phyloP scores from a whole-genome alignment of 2,888 invertebrate genomes.

The Platycheirus albimanus region DNA sequence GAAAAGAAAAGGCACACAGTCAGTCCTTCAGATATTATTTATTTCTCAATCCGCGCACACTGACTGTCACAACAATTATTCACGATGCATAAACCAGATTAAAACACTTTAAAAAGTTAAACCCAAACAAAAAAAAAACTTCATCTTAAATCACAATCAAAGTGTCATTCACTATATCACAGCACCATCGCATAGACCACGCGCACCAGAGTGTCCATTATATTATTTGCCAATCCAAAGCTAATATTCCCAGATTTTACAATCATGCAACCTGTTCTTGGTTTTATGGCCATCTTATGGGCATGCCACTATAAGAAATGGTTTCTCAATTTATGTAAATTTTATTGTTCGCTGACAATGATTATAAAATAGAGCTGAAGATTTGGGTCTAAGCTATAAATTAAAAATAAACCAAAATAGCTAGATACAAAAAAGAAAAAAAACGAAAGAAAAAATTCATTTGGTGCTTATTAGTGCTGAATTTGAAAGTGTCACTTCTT shows the following conservation, averaged over 20 bases:
- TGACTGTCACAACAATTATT: neutral
- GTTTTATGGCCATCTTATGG: conserved; percentile 37
- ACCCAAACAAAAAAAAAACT: conserved; percentile 18
- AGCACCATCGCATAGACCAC: neutral
- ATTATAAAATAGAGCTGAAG: conserved; percentile 42
- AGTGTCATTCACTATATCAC: conserved; percentile 29
- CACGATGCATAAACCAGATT: conserved; percentile 1
- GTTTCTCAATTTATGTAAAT: conserved; percentile 68
- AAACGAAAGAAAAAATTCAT: conserved; percentile 18
- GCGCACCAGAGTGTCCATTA: conserved; percentile 9
- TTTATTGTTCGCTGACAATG: conserved; percentile 58
- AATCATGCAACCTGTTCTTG: conserved; percentile 59
- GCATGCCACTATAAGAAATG: conserved; percentile 35
- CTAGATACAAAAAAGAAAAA: neutral
- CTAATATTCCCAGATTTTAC: conserved; percentile 37
- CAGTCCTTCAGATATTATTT: neutral
- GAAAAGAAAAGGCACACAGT: neutral
- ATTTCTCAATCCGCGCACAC: conserved; percentile 1
- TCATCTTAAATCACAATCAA: conserved; percentile 39
- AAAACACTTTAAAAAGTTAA: conserved; percentile 9
- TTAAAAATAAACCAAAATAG: conserved; percentile 40
- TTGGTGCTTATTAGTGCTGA: conserved; percentile 52
- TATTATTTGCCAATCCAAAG: conserved; percentile 33
- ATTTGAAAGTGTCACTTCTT: conserved; percentile 40
- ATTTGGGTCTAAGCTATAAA: conserved; percentile 50